A percentile compares a stretch with the other conserved stretches of the same genome.
phyloP scores from a whole-genome alignment of 2,888 invertebrate species.

The Pseudococcus longispinus region DNA sequence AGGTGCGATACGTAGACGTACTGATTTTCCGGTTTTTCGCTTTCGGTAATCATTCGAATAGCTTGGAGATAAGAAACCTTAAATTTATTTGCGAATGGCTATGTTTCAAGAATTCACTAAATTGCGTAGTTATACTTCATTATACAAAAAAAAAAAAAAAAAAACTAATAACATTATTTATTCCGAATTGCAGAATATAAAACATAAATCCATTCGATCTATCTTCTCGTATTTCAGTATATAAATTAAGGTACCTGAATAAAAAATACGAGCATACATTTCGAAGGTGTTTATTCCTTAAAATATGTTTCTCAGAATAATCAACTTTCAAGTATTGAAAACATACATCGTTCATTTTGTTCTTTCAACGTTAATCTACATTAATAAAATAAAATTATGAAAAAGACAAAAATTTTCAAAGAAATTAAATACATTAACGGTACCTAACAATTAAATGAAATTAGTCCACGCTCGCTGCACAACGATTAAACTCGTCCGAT shows the following conservation, averaged over 20 bases:
- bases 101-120: too few species aligned
- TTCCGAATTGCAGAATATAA: too few species aligned
- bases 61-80: not conserved
- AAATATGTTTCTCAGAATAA: not conserved
- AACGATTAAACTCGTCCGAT: not conserved
- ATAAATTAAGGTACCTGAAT: too few species aligned
- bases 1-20: not conserved
- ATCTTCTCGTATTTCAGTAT: too few species aligned
- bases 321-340: not conserved
- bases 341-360: not conserved
- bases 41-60: not conserved
- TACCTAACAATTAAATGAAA: not conserved
- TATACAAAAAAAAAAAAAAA: too few species aligned
- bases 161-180: too few species aligned
- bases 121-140: too few species aligned
- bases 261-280: not conserved
- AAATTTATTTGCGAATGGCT: not conserved
- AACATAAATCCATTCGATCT: too few species aligned
- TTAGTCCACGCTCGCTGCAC: not conserved
- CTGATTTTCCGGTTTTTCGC: not conserved
- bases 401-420: not conserved
- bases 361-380: not conserved
- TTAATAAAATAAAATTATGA: not conserved
- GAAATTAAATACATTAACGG: constrained; percentile 18
- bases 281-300: not conserved